phyloP scores from a whole-genome alignment of 2,888 invertebrate genomes.

The Stenurella melanura region DNA sequence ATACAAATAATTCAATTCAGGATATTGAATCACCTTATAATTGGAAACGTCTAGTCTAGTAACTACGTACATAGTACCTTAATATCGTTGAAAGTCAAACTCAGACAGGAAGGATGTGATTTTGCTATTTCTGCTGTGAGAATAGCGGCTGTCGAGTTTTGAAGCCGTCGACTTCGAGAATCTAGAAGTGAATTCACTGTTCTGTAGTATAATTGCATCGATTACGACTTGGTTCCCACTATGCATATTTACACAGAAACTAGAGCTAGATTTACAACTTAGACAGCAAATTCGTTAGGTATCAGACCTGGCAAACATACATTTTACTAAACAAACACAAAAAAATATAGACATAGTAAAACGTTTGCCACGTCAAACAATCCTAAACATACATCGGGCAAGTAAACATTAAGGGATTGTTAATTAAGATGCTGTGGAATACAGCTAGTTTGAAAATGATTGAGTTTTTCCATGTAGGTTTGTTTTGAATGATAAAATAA shows the following conservation, averaged over 20 bases:
- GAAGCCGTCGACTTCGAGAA: background rate
- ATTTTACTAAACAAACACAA: background rate
- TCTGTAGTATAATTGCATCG: constrained; percentile 7
- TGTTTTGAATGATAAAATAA: no score
- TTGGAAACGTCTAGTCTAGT: background rate
- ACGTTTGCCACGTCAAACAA: background rate
- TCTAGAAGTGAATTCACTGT: background rate
- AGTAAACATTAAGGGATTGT: constrained; percentile 7
- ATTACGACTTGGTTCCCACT: background rate
- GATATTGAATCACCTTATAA: background rate
- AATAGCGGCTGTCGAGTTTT: no score
- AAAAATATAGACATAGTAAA: background rate
- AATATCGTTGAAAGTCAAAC: background rate
- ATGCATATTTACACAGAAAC: background rate
- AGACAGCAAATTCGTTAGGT: background rate
- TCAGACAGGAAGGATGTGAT: constrained; percentile 1
- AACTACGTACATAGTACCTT: background rate
- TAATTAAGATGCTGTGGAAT: background rate
- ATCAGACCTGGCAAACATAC: background rate
- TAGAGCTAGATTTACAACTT: constrained; percentile 1
- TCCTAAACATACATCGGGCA: background rate
- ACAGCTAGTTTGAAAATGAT: background rate
- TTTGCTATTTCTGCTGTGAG: background rate
- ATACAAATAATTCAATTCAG: background rate
- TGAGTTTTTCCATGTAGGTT: no score